Evolutionary conservation across 1,140 invertebrate genomes (phyloP).

Genomic region (Drosophila melanica): DNA sequence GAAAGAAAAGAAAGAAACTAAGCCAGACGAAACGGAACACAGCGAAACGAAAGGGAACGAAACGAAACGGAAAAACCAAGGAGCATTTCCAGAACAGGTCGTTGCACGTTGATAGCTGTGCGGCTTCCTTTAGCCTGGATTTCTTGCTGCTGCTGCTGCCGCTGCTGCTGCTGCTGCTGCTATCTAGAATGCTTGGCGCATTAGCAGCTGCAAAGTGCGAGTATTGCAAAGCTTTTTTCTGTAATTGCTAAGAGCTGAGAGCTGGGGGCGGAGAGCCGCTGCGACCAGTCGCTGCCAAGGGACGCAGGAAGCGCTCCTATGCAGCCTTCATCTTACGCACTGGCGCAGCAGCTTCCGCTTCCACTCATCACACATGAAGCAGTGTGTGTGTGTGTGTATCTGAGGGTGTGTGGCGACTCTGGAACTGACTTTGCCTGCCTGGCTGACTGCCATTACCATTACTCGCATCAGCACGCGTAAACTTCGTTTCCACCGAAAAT

Average conservation of each 20-base stretch:
- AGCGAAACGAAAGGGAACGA: slow-evolving; percentile 42
- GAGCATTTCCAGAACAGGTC: slow-evolving; percentile 42
- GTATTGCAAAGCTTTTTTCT: slow-evolving; percentile 66
- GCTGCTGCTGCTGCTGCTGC: slow-evolving; percentile 3
- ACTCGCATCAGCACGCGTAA: slow-evolving; percentile 79
- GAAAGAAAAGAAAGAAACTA: slow-evolving; percentile 16
- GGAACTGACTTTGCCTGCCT: slow-evolving; percentile 46
- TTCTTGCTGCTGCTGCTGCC: slow-evolving; percentile 10
- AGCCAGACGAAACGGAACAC: slow-evolving; percentile 25
- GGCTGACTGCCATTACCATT: slow-evolving; percentile 69
- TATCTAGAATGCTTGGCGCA: slow-evolving; percentile 25
- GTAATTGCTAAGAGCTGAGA: slow-evolving; percentile 63
- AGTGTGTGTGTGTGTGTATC: slow-evolving; percentile 34
- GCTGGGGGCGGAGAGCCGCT: too few species aligned
- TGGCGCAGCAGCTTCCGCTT: slow-evolving; percentile 44
- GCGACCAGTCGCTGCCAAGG: too few species aligned
- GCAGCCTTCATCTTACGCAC: slow-evolving; percentile 38
- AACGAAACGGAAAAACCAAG: slow-evolving; percentile 32
- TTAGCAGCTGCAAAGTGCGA: slow-evolving; percentile 42
- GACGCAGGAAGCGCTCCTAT: slow-evolving; percentile 29
- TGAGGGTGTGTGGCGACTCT: slow-evolving; percentile 6
- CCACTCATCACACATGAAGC: slow-evolving; percentile 37
- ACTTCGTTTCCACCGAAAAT: slow-evolving; percentile 72
- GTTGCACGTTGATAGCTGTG: slow-evolving; percentile 55
- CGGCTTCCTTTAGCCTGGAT: slow-evolving; percentile 66